Base-by-base conservation (phyloP, 1,140 invertebrate genomes). In the Hylaeus anthracinus region DNA sequence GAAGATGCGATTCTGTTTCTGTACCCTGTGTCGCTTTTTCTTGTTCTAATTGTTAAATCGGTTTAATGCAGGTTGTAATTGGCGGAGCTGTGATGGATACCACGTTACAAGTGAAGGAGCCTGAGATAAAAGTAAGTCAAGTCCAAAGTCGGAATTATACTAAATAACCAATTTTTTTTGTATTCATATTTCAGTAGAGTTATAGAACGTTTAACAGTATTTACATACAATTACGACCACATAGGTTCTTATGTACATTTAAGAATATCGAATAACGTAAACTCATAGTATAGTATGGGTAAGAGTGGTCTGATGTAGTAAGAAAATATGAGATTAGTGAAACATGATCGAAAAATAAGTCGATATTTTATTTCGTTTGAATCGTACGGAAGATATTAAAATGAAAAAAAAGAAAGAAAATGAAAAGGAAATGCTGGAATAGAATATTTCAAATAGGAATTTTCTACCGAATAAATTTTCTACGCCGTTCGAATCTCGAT, bases 71-170 rank as follows among this genome's bases (percentile, higher is more conserved):
- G 95, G 94, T 98, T 9, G 96, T 98, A n/a, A 95, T 98, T 82
- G 98, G 98, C 14, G 97, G 96, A 12, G 95, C 96, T 6, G 96
- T 97, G 82, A 91, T 98, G 55, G 98, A 98, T 91, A 95, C 96
- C 65, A 95, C 96, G 3, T 94, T 96, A 55, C 95, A 95, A 81
- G 90, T 97, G 43, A 92, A 95, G 51, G 95, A 96, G 56, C 90
- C 95, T 37, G 87, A 94, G 66, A 93, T 97, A 83, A 94, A 95
- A 95, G 97, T 97, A 94, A 96, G 96, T 94, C 63, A 88, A 88
- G 65, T 79, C 82, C 86, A 66, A 87, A 88, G 69, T 88, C 85
- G 87, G 72, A 84, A 89, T 92, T 92, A 91, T 92, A 92, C 90
- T 93, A 93, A 91, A 91, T 92, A 92, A 92, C 89, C 88, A 88